phyloP scores from a whole-genome alignment of 2,888 invertebrate genomes.

The Timema podura region DNA sequence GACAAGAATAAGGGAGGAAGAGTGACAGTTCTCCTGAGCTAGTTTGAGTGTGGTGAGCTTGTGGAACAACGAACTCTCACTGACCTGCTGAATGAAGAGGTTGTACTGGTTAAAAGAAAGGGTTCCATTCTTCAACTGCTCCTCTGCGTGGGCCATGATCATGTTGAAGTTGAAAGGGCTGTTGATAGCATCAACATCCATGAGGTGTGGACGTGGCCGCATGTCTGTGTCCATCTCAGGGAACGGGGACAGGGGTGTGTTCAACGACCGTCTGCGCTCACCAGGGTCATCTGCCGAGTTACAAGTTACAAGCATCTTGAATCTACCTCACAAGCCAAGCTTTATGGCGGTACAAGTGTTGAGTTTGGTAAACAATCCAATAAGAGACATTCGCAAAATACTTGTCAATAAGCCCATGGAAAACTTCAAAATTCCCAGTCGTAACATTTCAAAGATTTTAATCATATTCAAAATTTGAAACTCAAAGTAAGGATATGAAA shows the following conservation, averaged over 20 bases:
- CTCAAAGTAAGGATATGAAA: too few species aligned
- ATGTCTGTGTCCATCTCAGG: conserved; percentile 51
- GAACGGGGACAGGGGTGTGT: conserved; percentile 7
- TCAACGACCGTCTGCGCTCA: conserved; percentile 51
- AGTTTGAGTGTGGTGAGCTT: too few species aligned
- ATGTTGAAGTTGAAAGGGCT: conserved; percentile 64
- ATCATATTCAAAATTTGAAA: too few species aligned
- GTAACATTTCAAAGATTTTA: too few species aligned
- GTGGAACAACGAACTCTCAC: too few species aligned
- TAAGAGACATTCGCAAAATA: too few species aligned
- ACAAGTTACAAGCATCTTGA: conserved; percentile 24
- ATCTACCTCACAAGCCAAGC: conserved; percentile 5
- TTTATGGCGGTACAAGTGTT: not conserved
- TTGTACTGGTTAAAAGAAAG: conserved; percentile 72
- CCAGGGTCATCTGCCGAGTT: conserved; percentile 42
- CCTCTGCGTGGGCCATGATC: conserved; percentile 78
- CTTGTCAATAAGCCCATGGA: too few species aligned
- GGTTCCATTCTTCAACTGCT: conserved; percentile 68
- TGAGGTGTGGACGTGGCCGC: conserved; percentile 14
- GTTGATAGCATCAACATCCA: conserved; percentile 18
- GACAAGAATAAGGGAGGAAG: too few species aligned
- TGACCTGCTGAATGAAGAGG: conserved; percentile 63
- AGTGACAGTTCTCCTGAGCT: not conserved
- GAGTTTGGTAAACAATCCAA: too few species aligned
- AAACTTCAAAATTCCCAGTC: too few species aligned